Base-by-base conservation (phyloP, 2,797 vertebrate species). In the Phataginus tricuspis region DNA sequence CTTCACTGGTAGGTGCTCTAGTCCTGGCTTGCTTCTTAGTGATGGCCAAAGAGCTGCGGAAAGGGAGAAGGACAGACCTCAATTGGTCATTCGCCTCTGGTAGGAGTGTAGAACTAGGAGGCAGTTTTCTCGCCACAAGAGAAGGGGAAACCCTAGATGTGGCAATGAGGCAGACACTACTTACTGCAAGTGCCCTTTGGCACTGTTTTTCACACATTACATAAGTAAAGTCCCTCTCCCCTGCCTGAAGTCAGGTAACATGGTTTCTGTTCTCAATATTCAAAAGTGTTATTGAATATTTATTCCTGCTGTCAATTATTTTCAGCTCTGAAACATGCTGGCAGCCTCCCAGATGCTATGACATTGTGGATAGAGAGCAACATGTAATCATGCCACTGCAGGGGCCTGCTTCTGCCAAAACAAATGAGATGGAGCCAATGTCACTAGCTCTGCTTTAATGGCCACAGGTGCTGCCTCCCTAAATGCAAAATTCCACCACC, bases 231-330 rank as follows among this genome's bases (percentile, higher is more conserved):
- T 42, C 57, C 15, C 13, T 59, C 59, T 75, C 25, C 3, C 13
- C 21, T 31, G 11, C 29, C 42, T 59, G 34, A 90, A 27, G 72
- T 12, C n/a, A 71, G n/a, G 51, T n/a, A 18, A 18, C 1, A 7
- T 42, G 49, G 23, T 51, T 95, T 96, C 29, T 42, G 57, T 77
- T 82, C 93, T 49, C 55, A 79, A 34, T n/a, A 88, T 15, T 84
- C 51, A 95, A 66, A 71, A 45, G 4, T 64, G 16, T 51, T 61
- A 34, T 0, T 9, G 63, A 79, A 15, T 80, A 57, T 64, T 83
- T 31, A 45, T 49, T 21, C 61, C 19, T 80, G 42, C n/a, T 71
- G 4, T 27, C 78, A 19, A 69, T 91, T 51, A 64, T 66, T 90
- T 64, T 39, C 27, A 80, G 39, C 61, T 82, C 64, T 53, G 77